Conservation (phyloP, 2,113 vertebrate genomes). For the Raja brachyura region DNA sequence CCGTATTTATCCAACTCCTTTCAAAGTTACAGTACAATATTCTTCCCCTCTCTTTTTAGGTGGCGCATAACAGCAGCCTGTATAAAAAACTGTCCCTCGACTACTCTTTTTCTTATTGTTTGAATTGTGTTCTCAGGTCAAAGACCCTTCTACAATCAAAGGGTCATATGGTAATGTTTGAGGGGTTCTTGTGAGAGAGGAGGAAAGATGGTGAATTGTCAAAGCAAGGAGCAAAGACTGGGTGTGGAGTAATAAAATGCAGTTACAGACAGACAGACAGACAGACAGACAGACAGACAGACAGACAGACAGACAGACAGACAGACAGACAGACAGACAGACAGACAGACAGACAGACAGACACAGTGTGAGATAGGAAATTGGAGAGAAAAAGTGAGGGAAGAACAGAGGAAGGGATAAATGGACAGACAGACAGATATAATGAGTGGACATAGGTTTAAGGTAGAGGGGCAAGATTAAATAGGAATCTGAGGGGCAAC, state of each 20-base stretch:
- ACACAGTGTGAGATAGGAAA: neutral
- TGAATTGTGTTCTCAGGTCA: neutral
- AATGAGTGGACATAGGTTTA: too few relatives aligned
- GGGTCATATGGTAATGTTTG: neutral
- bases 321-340: neutral
- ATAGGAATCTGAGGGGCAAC: too few relatives aligned
- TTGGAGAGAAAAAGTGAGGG: neutral
- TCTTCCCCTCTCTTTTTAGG: neutral
- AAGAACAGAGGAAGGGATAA: neutral
- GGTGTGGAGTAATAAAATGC: neutral
- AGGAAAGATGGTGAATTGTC: neutral
- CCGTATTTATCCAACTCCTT: too few relatives aligned
- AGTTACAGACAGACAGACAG: neutral
- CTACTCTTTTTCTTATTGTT: neutral
- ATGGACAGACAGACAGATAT: neutral
- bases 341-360: neutral
- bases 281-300: neutral
- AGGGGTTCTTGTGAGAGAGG: neutral
- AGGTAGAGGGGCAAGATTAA: too few relatives aligned
- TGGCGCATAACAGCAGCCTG: neutral
- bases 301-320: neutral
- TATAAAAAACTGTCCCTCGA: neutral
- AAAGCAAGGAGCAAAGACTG: neutral
- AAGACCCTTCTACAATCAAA: neutral
- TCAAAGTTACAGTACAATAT: neutral